Base-by-base conservation (phyloP, 2,888 invertebrate genomes). In the Ctenicera cuprea region DNA sequence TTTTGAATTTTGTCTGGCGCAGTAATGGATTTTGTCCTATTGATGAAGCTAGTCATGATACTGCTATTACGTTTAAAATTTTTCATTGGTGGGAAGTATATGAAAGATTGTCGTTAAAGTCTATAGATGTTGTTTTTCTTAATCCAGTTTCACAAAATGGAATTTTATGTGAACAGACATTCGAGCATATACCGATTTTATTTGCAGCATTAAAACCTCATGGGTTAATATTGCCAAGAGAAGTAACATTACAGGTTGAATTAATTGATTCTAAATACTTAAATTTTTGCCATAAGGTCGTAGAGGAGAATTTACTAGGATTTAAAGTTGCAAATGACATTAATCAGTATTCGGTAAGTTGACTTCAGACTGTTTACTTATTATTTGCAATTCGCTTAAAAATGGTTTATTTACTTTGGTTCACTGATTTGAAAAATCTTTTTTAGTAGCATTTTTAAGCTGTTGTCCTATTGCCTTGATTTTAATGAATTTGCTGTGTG, bases 201-300 rank as follows among this genome's bases (percentile, higher is more conserved):
- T 82, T 87, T 67, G 87, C 82, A 7, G 80, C 82, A 43, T 85
- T 85, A 30, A 83, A 80, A 52, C 71, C 78, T 11, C 76, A 80
- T 33, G 83, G 84, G 3, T 26, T 80, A 20, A 72, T 84, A 20
- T 66, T 83, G 22, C 93, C 93, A 0, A 82, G 88, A 57, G 86
- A 85, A 75, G 80, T 92, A 5, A 86, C 84, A 62, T 78, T 93
- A 11, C 85, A 90, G 74, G 90, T 89, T 0, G 89, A 91, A 78
- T 81, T 93, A n/a, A 88, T 92, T n/a, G 86, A 89, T 78, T 91
- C 92, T 4, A 83, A 88, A 30, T 91, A 91, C 88, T 83, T 93
- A 43, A 88, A 90, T 72, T 86, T 88, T 63, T 90, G 90, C 81
- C 91, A 91, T 79, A 87, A 86, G 72, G 88, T 93, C 0, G 86